Percentiles rank a stretch among this genome's conserved stretches.
These are phyloP conservation scores for Petrosia ficiformis DNA, from an alignment of 37 sponge, comb jelly and placozoan species.

Conservation along the genomic window DNA sequence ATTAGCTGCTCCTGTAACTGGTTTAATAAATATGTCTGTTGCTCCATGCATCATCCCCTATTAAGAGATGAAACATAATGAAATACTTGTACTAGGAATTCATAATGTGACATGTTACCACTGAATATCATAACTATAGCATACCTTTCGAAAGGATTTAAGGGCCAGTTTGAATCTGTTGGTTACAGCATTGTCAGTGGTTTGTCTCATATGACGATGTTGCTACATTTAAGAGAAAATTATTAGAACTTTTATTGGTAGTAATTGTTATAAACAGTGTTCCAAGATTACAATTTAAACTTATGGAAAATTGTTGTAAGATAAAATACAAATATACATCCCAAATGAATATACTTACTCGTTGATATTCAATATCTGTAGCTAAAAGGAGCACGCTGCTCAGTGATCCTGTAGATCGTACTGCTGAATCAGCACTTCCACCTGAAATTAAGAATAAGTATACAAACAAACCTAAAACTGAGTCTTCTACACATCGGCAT, in stretches of 20 bases:
- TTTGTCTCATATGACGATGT: constrained; percentile 13
- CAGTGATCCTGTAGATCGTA: background rate
- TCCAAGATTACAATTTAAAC: too few relatives aligned
- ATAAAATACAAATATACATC: too few relatives aligned
- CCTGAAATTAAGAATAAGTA: background rate
- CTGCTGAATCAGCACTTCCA: constrained; percentile 9
- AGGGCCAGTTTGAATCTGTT: constrained; percentile 9
- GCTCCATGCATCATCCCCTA: constrained; percentile 14
- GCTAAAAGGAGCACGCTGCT: constrained; percentile 2
- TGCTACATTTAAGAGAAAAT: constrained; percentile 1
- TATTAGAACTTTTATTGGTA: background rate
- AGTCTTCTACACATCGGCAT: too few relatives aligned
- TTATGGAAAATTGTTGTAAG: too few relatives aligned
- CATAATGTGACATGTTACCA: too few relatives aligned
- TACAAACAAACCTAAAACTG: too few relatives aligned
- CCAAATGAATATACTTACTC: too few relatives aligned
- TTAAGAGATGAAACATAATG: background rate
- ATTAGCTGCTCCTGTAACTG: constrained; percentile 30
- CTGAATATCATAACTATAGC: too few relatives aligned
- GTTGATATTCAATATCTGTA: constrained; percentile 23
- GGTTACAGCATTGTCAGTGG: background rate
- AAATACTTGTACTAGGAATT: too few relatives aligned
- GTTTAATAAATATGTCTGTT: constrained; percentile 24
- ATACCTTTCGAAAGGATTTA: constrained; percentile 14
- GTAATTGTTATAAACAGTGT: too few relatives aligned